Evolutionary conservation across 2,113 vertebrate species (phyloP).

Genomic region (Hylia prasina): DNA sequence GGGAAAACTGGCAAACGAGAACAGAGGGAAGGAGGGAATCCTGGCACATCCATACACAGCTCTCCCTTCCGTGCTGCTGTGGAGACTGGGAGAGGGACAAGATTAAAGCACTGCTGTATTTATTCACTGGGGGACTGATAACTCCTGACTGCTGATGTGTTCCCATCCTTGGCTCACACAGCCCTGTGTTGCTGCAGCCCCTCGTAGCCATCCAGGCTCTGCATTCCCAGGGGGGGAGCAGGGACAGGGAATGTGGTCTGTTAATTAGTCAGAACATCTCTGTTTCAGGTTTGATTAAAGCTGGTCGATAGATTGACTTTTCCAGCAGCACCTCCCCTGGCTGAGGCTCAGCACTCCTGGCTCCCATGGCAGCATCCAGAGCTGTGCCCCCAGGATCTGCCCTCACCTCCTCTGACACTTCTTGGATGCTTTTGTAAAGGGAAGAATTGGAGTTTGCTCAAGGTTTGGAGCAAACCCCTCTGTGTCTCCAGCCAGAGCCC

Average conservation of each 20-base stretch:
- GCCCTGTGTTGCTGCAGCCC: background rate
- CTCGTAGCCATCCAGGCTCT: accelerated
- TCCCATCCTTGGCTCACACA: background rate
- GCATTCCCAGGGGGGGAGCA: accelerated
- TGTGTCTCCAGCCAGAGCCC: background rate
- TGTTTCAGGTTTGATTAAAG: background rate
- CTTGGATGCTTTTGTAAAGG: background rate
- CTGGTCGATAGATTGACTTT: background rate
- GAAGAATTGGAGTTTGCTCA: background rate
- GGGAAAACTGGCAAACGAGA: background rate
- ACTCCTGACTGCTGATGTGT: background rate
- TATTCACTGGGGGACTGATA: background rate
- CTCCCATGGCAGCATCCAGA: accelerated
- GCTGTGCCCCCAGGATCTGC: background rate
- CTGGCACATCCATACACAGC: background rate
- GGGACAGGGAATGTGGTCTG: accelerated
- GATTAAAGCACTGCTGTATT: background rate
- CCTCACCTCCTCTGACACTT: accelerated
- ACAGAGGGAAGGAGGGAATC: background rate
- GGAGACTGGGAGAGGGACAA: background rate
- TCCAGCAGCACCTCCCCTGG: background rate
- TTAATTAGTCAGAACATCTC: background rate
- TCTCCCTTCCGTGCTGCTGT: background rate
- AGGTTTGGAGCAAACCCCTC: background rate
- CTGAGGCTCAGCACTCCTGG: background rate